Evolutionary conservation across 1,140 invertebrate species (phyloP), one percentile per base, ranked within the genome.

Genomic region (Sitobion miscanthi): DNA sequence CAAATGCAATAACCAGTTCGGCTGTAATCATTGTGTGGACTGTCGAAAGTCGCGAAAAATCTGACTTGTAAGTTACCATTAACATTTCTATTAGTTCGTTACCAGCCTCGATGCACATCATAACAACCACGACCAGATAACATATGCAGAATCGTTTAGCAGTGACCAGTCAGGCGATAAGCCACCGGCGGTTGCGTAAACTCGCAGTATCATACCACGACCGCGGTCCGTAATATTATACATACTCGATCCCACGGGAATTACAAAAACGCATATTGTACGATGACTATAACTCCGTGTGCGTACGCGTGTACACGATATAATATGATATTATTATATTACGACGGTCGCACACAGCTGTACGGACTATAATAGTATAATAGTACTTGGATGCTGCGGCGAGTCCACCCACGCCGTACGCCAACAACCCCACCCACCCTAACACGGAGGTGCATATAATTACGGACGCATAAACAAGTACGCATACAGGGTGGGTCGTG

Each of bases 261-360:
- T 82, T 38, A 82, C n/a, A 38, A 82, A 82, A 82, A 82, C n/a
- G 77, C 77, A 35, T 82, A 82, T 82, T 35, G 77, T 82, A 38
- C n/a, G 20, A 82, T 11, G 69, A 5, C 77, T 20, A 35, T 35
- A 35, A 38, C 35, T 82, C 77, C 14, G 17, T 2, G 77, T 82
- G n/a, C 17, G 77, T 38, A 0, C 11, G 14, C 30, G 30, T 9
- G 1, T 47, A 0, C 45, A 77, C n/a, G n/a, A 30, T 6, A 82
- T 82, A 82, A 35, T 82, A 82, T 82, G 35, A 30, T 82, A 38
- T 82, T 38, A 38, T 82, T 82, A 82, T 82, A 82, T 82, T 20
- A 82, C 35, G 57, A 82, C 77, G 77, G 77, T 35, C 77, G 35
- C 14, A 62, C 14, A 82, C n/a, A 38, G 30, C 77, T 35, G 20